Percentiles rank a stretch among this genome's conserved stretches.
phyloP scores from a whole-genome alignment of 2,797 vertebrate species.

The Trachurus trachurus region DNA sequence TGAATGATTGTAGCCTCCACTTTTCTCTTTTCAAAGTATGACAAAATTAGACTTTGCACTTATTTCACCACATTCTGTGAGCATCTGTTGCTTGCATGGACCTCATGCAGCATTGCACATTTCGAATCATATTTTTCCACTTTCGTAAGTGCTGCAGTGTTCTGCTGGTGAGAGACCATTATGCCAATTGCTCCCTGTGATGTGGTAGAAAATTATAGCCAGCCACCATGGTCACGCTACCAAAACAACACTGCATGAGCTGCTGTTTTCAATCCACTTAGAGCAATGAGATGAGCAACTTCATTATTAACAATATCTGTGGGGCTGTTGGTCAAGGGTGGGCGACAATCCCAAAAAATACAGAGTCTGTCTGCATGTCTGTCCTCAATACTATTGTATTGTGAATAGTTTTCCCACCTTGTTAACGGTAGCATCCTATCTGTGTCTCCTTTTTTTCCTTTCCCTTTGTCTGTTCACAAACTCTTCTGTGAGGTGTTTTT shows the following conservation, averaged over 20 bases:
- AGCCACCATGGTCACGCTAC: background rate
- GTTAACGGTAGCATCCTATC: background rate
- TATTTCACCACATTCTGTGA: background rate
- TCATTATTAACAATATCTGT: constrained; percentile 5
- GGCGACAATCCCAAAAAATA: background rate
- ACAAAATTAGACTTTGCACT: background rate
- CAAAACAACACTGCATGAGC: constrained; percentile 7
- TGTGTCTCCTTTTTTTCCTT: background rate
- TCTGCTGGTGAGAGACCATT: constrained; percentile 22
- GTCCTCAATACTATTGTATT: background rate
- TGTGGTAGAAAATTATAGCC: constrained; percentile 25
- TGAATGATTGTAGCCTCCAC: background rate
- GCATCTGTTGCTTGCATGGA: constrained; percentile 5
- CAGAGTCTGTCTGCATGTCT: background rate
- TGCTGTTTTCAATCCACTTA: constrained; percentile 14
- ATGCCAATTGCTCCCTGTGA: constrained; percentile 15
- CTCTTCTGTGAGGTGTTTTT: constrained; percentile 3
- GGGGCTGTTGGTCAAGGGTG: background rate
- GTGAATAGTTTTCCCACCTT: constrained; percentile 7
- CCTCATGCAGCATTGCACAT: constrained; percentile 11
- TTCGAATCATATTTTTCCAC: constrained; percentile 4
- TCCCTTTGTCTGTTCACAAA: background rate
- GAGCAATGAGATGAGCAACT: constrained; percentile 10
- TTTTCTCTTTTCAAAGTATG: background rate
- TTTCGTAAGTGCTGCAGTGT: constrained; percentile 8